Evolutionary conservation across 2,797 vertebrate genomes (phyloP).

Genomic region (Halcyon chelicuti): DNA sequence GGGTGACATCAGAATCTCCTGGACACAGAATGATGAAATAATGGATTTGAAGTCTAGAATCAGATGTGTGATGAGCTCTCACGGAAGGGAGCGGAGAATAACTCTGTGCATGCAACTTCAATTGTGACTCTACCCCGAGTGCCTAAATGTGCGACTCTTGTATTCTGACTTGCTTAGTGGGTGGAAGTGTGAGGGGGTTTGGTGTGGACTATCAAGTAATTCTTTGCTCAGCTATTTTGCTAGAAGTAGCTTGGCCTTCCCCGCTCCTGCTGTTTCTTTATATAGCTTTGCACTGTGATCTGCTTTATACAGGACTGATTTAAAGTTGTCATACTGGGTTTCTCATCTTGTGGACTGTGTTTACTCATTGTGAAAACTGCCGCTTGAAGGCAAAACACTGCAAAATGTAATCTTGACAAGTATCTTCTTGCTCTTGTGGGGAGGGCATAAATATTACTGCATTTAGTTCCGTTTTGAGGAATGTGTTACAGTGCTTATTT

Average conservation of each 20-base stretch:
- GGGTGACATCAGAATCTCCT: neutral
- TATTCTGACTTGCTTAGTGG: neutral
- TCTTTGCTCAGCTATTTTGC: constrained; percentile 26
- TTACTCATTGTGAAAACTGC: constrained; percentile 70
- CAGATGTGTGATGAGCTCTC: neutral
- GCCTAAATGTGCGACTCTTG: neutral
- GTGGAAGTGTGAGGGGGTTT: neutral
- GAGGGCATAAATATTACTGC: constrained; percentile 57
- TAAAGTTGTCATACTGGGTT: constrained; percentile 53
- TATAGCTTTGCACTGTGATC: constrained; percentile 48
- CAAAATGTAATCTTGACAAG: constrained; percentile 67
- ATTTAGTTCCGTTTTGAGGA: constrained; percentile 48
- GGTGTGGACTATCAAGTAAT: constrained; percentile 10
- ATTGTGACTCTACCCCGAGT: neutral
- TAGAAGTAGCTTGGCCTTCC: constrained; percentile 1
- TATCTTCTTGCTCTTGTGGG: constrained; percentile 52
- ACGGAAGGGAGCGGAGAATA: neutral
- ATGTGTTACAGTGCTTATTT: constrained; percentile 21
- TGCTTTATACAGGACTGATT: constrained; percentile 52
- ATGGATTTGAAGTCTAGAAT: neutral
- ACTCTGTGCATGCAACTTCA: neutral
- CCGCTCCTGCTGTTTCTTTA: constrained; percentile 43
- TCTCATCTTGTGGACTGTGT: constrained; percentile 58
- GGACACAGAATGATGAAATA: neutral
- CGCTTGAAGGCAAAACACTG: constrained; percentile 71